phyloP scores from a whole-genome alignment of 1,140 invertebrate genomes.

The Zaprionus vittiger region DNA sequence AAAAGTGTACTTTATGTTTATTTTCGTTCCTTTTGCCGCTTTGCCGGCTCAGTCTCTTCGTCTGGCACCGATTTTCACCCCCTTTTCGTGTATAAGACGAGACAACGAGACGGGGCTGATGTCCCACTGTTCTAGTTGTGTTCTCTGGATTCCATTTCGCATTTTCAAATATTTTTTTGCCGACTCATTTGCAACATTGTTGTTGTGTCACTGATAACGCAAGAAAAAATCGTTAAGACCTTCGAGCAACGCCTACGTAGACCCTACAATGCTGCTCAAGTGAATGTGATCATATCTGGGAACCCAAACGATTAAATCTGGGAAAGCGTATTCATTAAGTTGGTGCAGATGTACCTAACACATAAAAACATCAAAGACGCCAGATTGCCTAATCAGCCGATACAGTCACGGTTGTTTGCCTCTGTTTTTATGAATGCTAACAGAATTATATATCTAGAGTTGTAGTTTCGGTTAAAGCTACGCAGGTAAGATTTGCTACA shows the following conservation, averaged over 20 bases:
- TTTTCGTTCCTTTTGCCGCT: conserved; percentile 50
- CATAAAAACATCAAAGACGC: background rate
- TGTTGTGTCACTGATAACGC: conserved; percentile 24
- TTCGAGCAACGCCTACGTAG: background rate
- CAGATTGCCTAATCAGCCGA: background rate
- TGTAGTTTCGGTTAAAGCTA: background rate
- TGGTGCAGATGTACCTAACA: background rate
- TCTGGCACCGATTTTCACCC: conserved; percentile 10
- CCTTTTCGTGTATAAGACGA: background rate
- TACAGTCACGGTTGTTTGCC: background rate
- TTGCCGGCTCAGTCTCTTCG: conserved; percentile 36
- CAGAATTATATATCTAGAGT: background rate
- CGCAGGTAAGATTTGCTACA: background rate
- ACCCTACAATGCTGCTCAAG: background rate
- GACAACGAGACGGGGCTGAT: conserved; percentile 18
- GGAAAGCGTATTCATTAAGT: background rate
- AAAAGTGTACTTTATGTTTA: conserved; percentile 61
- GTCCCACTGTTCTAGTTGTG: conserved; percentile 32
- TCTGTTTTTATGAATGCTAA: background rate
- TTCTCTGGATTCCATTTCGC: conserved; percentile 39
- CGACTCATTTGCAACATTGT: conserved; percentile 18
- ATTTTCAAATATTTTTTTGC: conserved; percentile 59
- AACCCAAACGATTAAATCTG: background rate
- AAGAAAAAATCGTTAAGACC: conserved; percentile 7
- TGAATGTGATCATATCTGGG: background rate